Evolutionary conservation across 1,140 invertebrate genomes (phyloP).

Genomic region (Akabosia matsudoensis): DNA sequence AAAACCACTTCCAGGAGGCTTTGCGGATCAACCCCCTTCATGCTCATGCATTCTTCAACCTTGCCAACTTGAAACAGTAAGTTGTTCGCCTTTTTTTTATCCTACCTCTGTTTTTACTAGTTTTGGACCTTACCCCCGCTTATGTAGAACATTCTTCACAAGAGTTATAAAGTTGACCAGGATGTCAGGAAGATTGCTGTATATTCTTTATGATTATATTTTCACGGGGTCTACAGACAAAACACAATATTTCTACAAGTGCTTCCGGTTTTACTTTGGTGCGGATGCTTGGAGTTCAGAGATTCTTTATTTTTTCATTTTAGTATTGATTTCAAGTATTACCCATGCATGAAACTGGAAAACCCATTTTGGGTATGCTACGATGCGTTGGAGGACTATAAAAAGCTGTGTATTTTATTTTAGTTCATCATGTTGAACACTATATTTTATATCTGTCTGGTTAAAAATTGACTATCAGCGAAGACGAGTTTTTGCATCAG

Average conservation of each 20-base stretch:
- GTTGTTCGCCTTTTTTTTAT: conserved; percentile 26
- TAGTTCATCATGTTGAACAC: too few species aligned
- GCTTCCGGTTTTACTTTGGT: not conserved
- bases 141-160: not conserved
- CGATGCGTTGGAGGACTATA: conserved; percentile 10
- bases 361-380: not conserved
- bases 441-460: too few species aligned
- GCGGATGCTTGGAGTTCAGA: not conserved
- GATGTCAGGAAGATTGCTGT: not conserved
- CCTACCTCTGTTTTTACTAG: not conserved
- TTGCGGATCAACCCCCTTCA: conserved; percentile 45
- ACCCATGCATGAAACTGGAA: not conserved
- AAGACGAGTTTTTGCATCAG: too few species aligned
- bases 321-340: conserved; percentile 7
- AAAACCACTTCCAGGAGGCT: conserved; percentile 46
- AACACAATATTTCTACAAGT: not conserved
- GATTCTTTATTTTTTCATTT: not conserved
- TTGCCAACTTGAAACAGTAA: conserved; percentile 47
- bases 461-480: too few species aligned
- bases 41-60: conserved; percentile 47
- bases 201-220: not conserved
- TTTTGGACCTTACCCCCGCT: not conserved
- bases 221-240: not conserved
- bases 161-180: too few species aligned
- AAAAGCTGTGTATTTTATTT: too few species aligned